Evolutionary conservation across 2,797 vertebrate species (phyloP), one percentile per base, ranked within the genome.

Genomic region (Neosilurus hyrtlii): DNA sequence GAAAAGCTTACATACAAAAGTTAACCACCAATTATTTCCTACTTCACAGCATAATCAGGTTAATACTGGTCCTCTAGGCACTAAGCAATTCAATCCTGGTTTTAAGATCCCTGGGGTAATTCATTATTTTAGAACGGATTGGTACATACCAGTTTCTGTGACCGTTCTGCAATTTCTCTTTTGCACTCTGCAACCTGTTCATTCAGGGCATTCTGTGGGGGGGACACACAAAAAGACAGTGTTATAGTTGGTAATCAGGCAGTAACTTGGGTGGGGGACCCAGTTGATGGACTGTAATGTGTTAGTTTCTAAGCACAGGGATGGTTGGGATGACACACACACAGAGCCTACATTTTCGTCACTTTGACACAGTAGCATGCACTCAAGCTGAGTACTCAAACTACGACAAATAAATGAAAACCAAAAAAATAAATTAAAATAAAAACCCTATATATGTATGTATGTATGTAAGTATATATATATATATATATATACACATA

Each of bases 81-180:
- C 15, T 20, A 8, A 20, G 18, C 26, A 57, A 9, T 37, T 3
- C 26, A 75, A 9, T 20, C 71, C 5, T 30, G 24, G 15, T 54
- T 59, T 37, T 12, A 15, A 20, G 5, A 75, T 37, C 26, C 54
- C 37, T 59, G 20, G 56, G 24, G 72, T 43, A 61, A 43, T 14
- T 11, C 10, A 11, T 18, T 59, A 9, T 76, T n/a, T 61, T 57
- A 11, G 51, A 16, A 26, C 9, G 9, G 11, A 56, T 68, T 18
- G 26, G 11, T 63, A 73, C 86, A 35, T 83, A 95, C 94, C 94
- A 94, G 87, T 85, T 94, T 94, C 91, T 94, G 93, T 14, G 92
- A 91, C 79, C 87, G 89, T 86, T 93, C 93, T 65, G 94, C 94
- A 0, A 92, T 90, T 57, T 83, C 89, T 4, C 90, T 85, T 89